Conservation (phyloP, 2,113 vertebrate species). For the Callorhinus ursinus region DNA sequence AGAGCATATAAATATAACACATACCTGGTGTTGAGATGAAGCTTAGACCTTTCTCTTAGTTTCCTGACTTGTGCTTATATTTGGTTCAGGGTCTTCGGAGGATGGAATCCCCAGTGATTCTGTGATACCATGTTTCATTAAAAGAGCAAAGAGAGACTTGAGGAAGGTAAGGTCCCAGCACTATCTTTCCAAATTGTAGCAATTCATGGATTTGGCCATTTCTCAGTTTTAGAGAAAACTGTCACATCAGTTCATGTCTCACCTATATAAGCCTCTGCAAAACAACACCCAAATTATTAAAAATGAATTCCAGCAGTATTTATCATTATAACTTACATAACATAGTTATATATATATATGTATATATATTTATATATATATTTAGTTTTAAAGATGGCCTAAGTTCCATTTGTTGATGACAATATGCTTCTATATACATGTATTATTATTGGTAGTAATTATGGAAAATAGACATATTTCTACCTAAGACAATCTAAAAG, state of each 20-base stretch:
- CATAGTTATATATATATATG: not conserved
- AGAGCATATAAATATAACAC: not conserved
- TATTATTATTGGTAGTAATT: not conserved
- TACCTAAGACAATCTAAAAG: not conserved
- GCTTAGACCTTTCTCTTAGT: not conserved
- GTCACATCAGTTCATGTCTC: not conserved
- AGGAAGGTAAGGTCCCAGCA: not conserved
- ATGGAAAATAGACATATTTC: not conserved
- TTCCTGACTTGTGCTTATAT: constrained; percentile 52
- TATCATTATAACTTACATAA: not conserved
- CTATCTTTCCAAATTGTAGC: not conserved
- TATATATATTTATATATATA: not conserved
- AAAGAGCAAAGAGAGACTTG: not conserved
- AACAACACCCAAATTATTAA: not conserved
- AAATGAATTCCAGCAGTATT: not conserved
- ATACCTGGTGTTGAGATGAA: not conserved
- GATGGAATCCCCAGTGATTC: not conserved
- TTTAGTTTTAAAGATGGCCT: not conserved
- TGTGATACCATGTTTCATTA: not conserved
- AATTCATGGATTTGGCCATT: not conserved
- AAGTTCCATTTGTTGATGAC: not conserved
- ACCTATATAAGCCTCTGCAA: not conserved
- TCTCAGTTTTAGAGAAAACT: not conserved
- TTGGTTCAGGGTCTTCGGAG: not conserved
- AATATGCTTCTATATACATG: not conserved